Base-by-base conservation (phyloP, 2,888 invertebrate genomes). In the Choreutis nemorana region DNA sequence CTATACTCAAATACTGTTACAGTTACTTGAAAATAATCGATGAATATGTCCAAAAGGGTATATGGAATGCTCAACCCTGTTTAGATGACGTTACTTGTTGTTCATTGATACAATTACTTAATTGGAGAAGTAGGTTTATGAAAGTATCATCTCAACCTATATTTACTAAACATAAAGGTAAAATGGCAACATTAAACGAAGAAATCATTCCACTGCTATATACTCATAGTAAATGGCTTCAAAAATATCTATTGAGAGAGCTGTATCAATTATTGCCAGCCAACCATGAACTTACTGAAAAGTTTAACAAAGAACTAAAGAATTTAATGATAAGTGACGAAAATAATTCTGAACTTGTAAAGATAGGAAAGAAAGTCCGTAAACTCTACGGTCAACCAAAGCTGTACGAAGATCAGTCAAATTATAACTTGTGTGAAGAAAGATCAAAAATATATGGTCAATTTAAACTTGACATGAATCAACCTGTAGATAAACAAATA, bases 161-260 rank as follows among this genome's bases (percentile, higher is more conserved):
- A 28, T 68, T 72, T 39, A 43, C 48, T 2, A 45, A 37, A 4
- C 48, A 55, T 8, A 56, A 53, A 23, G 57, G 65, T 29, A 64
- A 63, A 41, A 55, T 57, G 40, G 45, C 55, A 28, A 48, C 55
- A 39, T 40, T 81, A 23, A 66, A 73, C 35, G 68, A 83, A 28
- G 82, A 84, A 34, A 63, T 85, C 2, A 60, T 84, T 23, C 81
- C 84, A n/a, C 70, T 84, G 28, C 48, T 91, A 1, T 75, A 83
- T 39, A 71, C 89, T 7, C 89, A 91, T 50, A 87, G 84, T 44
- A 87, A 85, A 56, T 91, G 91, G 91, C 54, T 91, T 20, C 62
- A 81, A 10, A 91, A 91, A 51, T 78, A 84, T 59, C 61, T 85
- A 13, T 47, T 87, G 2, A 50, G 52, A 15, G 52, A 51, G 28